A percentile compares a stretch with the other conserved stretches of the same genome.
These are phyloP conservation scores for Geodia barretti DNA, from an alignment of 37 sponge, comb jelly and placozoan species.

Conservation along the genomic window DNA sequence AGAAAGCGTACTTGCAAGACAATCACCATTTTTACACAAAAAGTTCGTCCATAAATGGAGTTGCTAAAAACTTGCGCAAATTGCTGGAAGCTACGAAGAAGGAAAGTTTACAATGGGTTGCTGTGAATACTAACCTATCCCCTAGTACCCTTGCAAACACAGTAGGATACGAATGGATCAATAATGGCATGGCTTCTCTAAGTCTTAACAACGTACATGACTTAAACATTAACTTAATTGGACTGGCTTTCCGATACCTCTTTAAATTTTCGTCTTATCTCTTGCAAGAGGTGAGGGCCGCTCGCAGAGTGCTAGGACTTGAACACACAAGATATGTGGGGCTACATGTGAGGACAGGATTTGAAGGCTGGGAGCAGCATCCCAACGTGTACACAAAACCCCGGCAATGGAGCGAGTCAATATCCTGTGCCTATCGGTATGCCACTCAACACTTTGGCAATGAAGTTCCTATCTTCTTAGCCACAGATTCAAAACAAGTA, in stretches of 20 bases:
- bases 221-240: conserved; percentile 16
- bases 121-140: too few relatives aligned
- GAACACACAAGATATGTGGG: background rate
- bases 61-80: too few relatives aligned
- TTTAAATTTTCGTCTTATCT: conserved; percentile 20
- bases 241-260: conserved; percentile 29
- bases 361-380: conserved; percentile 12
- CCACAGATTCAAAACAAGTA: conserved; percentile 23
- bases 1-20: background rate
- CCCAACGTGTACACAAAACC: background rate
- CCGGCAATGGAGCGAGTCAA: background rate
- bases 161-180: conserved; percentile 37
- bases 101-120: too few relatives aligned
- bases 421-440: conserved; percentile 18
- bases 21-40: too few relatives aligned
- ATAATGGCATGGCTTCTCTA: background rate
- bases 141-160: too few relatives aligned
- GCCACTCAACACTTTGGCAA: conserved; percentile 21
- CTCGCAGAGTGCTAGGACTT: conserved; percentile 5
- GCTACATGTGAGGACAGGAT: conserved; percentile 44
- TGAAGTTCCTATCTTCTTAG: conserved; percentile 7
- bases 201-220: conserved; percentile 8
- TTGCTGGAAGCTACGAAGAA: too few relatives aligned
- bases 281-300: background rate
- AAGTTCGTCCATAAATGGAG: too few relatives aligned